Evolutionary conservation across 2,888 invertebrate genomes (phyloP), one percentile per base, ranked within the genome.

Genomic region (Eupithecia centaureata): DNA sequence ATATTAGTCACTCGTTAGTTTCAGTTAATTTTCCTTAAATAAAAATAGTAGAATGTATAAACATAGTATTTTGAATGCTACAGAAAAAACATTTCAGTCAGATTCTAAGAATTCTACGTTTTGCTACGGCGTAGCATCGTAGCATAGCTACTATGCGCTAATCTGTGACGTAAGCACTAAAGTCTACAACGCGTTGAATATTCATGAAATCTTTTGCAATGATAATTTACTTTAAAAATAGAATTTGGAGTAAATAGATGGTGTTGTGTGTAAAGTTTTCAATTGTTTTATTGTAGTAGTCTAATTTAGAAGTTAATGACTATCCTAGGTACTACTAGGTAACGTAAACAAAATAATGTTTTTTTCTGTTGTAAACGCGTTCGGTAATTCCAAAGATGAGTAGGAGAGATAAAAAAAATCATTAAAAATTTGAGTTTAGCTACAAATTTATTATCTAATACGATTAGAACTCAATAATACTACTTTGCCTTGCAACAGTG

Each of bases 401-500:
- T 47, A 47, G 4, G 0, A 22, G 10, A 47, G 22, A 22, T 0
- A 4, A 47, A 47, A 30, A n/a, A 22, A 12, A 12, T 5, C 3
- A 7, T 7, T 10, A 1, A 12, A 47, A 47, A 2, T 12, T 2
- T 42, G n/a, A 8, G 8, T 47, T 2, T 4, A 47, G 18, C 18
- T 47, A 22, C 18, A 0, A 47, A 47, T 22, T 42, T 22, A 22
- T 10, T 22, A 47, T 22, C 47, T 47, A 22, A 47, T 47, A 47
- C 22, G 12, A 47, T 22, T 28, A 8, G 1, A 30, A 30, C n/a
- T 54, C 15, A 15, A 54, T 54, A 28, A 30, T 7, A 28, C 27
- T 15, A 4, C n/a, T 68, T 75, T 38, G 70, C 67, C 77, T 73
- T 76, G 78, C 76, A 78, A 76, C 70, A 59, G 25, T 54, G 76